Evolutionary conservation across 2,888 invertebrate species (phyloP), one percentile per base, ranked within the genome.

Genomic region (Nomada ruficornis): DNA sequence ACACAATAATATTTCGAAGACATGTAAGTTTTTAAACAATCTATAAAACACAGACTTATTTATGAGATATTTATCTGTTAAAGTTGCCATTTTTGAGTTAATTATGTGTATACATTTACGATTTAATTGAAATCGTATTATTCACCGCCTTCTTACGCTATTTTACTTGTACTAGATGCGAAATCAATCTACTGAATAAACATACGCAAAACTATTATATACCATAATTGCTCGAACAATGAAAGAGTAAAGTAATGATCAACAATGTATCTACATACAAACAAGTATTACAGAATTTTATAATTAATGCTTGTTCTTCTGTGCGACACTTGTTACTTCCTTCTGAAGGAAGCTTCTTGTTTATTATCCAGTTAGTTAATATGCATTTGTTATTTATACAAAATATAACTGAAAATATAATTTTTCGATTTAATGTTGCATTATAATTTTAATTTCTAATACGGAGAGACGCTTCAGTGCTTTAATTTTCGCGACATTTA

Each of bases 311-410:
- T 83, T 50, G 36, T 63, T 50, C 55, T 63, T 20, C 52, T 23
- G 68, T 69, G 50, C 64, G 59, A 63, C 68, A 82, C 78, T 84
- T 75, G 75, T 79, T 76, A 84, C 36, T 80, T 76, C 54, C 60
- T 67, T 67, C 75, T 79, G 69, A 82, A 47, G 11, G 11, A 68
- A 9, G 71, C 59, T 71, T 55, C 52, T 59, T 54, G 26, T 74
- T 23, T 80, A 54, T 50, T 44, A 54, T 70, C 80, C 54, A 55
- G 42, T 80, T 74, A 63, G 11, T 70, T 70, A 2, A 71, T 55
- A 70, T 36, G 59, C 63, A 72, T 75, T 80, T 80, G 76, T 82
- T 82, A 72, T 69, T 68, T 65, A 11, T 76, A 57, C 10, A 55
- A 70, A 42, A n/a, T 54, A 18, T 52, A 47, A 47, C 20, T 26